phyloP scores from a whole-genome alignment of 2,113 vertebrate genomes.

The Semicossyphus pulcher region DNA sequence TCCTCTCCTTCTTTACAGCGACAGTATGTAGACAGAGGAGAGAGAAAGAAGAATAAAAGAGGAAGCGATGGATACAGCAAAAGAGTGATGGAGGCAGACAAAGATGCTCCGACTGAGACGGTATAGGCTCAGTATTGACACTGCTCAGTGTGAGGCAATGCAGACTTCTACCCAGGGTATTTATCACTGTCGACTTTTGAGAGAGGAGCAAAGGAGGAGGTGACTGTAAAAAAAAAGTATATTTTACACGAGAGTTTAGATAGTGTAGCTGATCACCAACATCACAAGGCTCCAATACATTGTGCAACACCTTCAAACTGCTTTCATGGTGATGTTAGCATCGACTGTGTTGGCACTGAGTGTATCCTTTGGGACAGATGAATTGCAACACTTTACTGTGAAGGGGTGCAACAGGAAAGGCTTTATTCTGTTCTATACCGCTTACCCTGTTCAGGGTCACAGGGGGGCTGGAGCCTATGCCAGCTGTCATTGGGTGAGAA shows the following conservation, averaged over 20 bases:
- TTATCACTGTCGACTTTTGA: constrained; percentile 40
- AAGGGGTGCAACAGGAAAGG: constrained; percentile 10
- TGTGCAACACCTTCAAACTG: neutral
- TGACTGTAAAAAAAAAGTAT: no score
- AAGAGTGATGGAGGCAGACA: constrained; percentile 1
- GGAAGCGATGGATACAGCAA: constrained; percentile 10
- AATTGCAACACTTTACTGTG: neutral
- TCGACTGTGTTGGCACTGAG: neutral
- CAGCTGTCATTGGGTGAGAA: no score
- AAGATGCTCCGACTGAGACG: constrained; percentile 10
- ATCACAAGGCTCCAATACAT: neutral
- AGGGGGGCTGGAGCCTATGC: no score
- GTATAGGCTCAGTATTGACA: constrained; percentile 30
- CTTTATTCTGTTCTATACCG: no score
- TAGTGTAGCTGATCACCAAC: no score
- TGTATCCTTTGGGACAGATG: neutral
- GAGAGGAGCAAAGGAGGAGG: neutral
- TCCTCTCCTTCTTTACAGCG: neutral
- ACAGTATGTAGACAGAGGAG: neutral
- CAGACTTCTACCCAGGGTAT: constrained; percentile 22
- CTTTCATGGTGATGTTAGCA: constrained; percentile 8
- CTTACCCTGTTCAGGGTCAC: no score
- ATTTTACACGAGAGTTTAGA: no score
- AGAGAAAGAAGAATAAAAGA: constrained; percentile 13
- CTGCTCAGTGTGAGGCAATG: constrained; percentile 3